Base-by-base conservation (phyloP, 1,140 invertebrate species). In the Latrodectus geometricus region DNA sequence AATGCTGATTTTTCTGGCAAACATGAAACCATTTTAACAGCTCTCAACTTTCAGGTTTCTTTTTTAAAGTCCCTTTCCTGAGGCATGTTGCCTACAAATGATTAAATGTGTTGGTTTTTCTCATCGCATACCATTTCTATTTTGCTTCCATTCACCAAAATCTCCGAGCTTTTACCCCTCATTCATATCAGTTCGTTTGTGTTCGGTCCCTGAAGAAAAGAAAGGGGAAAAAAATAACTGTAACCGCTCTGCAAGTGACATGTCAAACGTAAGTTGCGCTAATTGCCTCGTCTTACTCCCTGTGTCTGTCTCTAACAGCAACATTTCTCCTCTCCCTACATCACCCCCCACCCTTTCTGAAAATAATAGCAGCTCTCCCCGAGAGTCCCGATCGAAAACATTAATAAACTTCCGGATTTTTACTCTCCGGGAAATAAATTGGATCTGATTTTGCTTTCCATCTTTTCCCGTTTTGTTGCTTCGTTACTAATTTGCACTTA, bases 401-500 rank as follows among this genome's bases (percentile, higher is more conserved):
- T 85, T 85, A 85, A 85, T 85, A 85, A 85, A 85, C 74, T 85
- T 85, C 74, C 74, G 83, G 83, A 72, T 77, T 85, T 85, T 85
- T 85, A 11, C 54, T 61, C 74, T 61, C 75, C 74, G 35, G 61
- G 48, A 8, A 54, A 75, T 70, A 85, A 85, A 77, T 85, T 76
- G 83, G 65, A 77, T 72, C 83, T n/a, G 66, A 70, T 85, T 85
- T 85, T 70, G 65, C 75, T 85, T 78, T 66, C 74, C 54, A 61
- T 61, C 54, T 61, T 85, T 72, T 20, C 68, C 50, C 83, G 74
- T 85, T 85, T 85, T 85, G 83, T 85, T 72, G 83, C 83, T 70
- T 85, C 83, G 83, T 85, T 85, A 85, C 73, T 85, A 85, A 85
- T 85, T 85, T 85, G 83, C 83, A 85, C 83, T 85, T 85, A 73